A percentile compares a stretch with the other conserved stretches of the same genome.
Evolutionary conservation across 2,113 vertebrate genomes (phyloP).

Genomic region (Brachypodius melanocephalos): DNA sequence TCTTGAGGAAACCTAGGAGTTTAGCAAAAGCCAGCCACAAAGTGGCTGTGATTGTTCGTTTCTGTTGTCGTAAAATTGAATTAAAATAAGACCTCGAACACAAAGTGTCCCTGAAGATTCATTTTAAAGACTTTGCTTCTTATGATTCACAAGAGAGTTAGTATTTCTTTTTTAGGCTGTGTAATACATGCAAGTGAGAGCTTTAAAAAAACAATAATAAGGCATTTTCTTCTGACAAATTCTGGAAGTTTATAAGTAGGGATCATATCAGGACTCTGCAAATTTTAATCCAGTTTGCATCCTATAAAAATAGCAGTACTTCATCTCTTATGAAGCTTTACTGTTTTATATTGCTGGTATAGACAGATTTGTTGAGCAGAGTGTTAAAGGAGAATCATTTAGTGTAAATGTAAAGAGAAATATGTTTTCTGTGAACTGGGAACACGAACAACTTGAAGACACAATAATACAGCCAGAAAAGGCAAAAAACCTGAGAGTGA

Average conservation of each 20-base stretch:
- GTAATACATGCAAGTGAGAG: background rate
- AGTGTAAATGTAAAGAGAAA: background rate
- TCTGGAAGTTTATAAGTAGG: background rate
- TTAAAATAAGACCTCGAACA: background rate
- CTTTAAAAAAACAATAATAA: background rate
- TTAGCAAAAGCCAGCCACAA: background rate
- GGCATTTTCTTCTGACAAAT: background rate
- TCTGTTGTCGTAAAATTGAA: background rate
- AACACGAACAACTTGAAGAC: background rate
- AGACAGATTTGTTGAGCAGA: background rate
- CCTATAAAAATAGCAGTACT: conserved; percentile 7
- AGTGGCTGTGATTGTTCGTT: background rate
- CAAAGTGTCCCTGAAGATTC: background rate
- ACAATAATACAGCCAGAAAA: background rate
- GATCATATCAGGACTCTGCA: background rate
- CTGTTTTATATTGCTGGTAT: background rate
- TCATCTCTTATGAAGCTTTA: background rate
- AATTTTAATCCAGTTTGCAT: conserved; percentile 38
- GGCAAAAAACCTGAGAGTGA: background rate
- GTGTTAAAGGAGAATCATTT: background rate
- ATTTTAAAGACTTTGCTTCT: background rate
- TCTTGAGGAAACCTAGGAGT: background rate
- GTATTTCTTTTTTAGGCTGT: background rate
- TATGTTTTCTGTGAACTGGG: background rate
- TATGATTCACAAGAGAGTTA: background rate